Evolutionary conservation across 2,113 vertebrate genomes (phyloP).

Genomic region (Hyla sarda): DNA sequence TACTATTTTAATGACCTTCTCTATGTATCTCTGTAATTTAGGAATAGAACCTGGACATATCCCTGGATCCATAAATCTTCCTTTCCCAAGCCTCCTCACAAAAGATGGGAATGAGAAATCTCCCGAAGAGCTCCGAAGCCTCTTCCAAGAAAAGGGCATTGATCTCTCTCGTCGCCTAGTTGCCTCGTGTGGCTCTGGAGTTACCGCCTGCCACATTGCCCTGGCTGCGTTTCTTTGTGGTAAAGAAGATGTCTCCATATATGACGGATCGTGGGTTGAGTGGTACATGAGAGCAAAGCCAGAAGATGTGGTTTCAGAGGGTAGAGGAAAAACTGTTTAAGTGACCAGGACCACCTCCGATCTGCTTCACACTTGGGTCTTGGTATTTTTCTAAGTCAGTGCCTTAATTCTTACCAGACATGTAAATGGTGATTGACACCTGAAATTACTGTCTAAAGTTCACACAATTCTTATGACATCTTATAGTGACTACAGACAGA

Average conservation of each 20-base stretch:
- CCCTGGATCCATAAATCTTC: constrained; percentile 83
- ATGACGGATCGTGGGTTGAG: constrained; percentile 91
- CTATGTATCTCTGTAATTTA: constrained; percentile 61
- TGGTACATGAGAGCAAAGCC: constrained; percentile 88
- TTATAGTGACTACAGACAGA: neutral
- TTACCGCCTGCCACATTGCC: constrained; percentile 88
- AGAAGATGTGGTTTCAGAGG: constrained; percentile 85
- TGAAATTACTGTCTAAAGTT: too few relatives aligned
- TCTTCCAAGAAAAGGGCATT: constrained; percentile 82
- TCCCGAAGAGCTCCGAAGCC: constrained; percentile 72
- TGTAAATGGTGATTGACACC: neutral
- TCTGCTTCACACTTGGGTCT: neutral
- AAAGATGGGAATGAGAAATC: constrained; percentile 80
- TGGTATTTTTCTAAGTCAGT: neutral
- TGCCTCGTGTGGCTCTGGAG: constrained; percentile 88
- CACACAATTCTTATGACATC: neutral
- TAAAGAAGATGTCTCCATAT: constrained; percentile 80
- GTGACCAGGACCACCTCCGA: neutral
- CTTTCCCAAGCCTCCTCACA: constrained; percentile 85
- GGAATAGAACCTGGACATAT: constrained; percentile 90
- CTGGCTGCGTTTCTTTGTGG: constrained; percentile 88
- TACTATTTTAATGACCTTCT: neutral
- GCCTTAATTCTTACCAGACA: constrained; percentile 25
- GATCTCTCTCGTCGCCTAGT: constrained; percentile 83
- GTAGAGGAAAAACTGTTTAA: constrained; percentile 78